A percentile compares a stretch with the other conserved stretches of the same genome.
phyloP scores from a whole-genome alignment of 1,140 invertebrate species.

The Stegodyphus mimosarum region DNA sequence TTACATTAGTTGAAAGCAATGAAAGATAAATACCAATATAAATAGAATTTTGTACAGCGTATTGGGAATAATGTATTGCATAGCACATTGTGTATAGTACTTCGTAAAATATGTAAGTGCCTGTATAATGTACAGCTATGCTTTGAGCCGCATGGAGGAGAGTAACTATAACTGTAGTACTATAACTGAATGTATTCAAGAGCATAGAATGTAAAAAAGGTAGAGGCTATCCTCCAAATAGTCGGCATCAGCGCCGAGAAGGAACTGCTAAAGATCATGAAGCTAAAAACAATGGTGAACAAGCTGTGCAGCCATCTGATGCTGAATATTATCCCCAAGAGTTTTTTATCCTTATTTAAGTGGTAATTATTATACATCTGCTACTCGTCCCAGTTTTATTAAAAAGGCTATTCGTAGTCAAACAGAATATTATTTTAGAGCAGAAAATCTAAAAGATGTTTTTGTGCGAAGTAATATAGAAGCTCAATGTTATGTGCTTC shows the following conservation, averaged over 20 bases:
- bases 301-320: neutral
- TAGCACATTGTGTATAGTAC: no score
- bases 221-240: neutral
- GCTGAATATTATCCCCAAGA: no score
- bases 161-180: no score
- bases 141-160: no score
- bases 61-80: no score
- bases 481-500: conserved; percentile 89
- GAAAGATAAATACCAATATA: no score
- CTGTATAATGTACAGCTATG: no score
- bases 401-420: neutral
- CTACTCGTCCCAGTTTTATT: neutral
- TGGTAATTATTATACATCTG: neutral
- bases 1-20: no score
- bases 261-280: neutral
- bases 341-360: neutral
- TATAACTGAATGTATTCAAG: no score
- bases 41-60: no score
- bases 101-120: no score
- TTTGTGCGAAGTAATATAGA: conserved; percentile 98
- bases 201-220: neutral
- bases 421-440: conserved; percentile 96
- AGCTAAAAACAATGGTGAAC: neutral
- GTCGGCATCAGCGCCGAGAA: neutral
- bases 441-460: conserved; percentile 96